Conservation (phyloP, 2,888 invertebrate species). For the Andrena chrysosceles region DNA sequence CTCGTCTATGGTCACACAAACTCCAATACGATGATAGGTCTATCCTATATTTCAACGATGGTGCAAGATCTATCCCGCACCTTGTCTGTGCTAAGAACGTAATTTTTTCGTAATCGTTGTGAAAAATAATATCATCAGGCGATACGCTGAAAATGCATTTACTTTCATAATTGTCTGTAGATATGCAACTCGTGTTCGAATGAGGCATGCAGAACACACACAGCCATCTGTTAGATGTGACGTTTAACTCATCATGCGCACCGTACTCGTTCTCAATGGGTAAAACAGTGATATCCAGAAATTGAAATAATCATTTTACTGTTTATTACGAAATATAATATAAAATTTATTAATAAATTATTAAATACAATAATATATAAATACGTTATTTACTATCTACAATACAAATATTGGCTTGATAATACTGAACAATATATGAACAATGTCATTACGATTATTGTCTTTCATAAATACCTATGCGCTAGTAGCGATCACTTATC, state of each 20-base stretch:
- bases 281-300: not conserved
- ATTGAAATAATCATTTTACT: not conserved
- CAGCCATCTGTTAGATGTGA: not conserved
- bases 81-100: too few species aligned
- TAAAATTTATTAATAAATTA: conserved; percentile 61
- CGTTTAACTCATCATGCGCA: not conserved
- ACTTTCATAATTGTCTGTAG: not conserved
- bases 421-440: conserved; percentile 73
- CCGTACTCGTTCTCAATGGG: not conserved
- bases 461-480: conserved; percentile 70
- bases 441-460: conserved; percentile 59
- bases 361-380: conserved; percentile 36
- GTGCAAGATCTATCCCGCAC: too few species aligned
- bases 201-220: not conserved
- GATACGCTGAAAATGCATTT: not conserved
- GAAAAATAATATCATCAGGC: not conserved
- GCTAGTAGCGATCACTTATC: conserved; percentile 48
- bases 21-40: too few species aligned
- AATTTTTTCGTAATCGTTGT: not conserved
- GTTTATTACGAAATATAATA: conserved; percentile 27
- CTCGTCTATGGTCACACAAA: too few species aligned
- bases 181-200: not conserved
- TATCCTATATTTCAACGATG: too few species aligned
- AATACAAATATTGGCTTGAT: conserved; percentile 50
- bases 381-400: conserved; percentile 44